Conservation (phyloP, 2,888 invertebrate genomes). For the Drosophila austrosaltans region DNA sequence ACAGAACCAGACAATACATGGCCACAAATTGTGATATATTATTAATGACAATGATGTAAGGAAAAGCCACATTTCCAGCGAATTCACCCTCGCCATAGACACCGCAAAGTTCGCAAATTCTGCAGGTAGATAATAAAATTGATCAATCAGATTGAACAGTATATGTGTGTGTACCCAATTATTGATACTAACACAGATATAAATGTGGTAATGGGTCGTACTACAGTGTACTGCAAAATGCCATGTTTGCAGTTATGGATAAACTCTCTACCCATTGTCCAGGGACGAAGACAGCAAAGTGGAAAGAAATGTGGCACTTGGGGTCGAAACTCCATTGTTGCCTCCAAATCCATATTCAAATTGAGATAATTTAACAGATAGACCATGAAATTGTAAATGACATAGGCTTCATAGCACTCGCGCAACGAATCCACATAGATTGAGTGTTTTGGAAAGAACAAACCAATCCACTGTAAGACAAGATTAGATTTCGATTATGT, state of each 20-base stretch:
- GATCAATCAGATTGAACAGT: neutral
- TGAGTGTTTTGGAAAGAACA: constrained; percentile 93
- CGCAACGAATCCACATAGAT: constrained; percentile 96
- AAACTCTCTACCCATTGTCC: constrained; percentile 96
- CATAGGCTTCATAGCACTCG: constrained; percentile 99
- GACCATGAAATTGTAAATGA: constrained; percentile 98
- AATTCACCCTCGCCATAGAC: constrained; percentile 97
- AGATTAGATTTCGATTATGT: constrained; percentile 8
- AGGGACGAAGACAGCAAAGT: constrained; percentile 94
- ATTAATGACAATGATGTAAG: constrained; percentile 94
- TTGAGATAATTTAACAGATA: constrained; percentile 95
- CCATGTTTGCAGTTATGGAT: constrained; percentile 98
- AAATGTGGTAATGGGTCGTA: constrained; percentile 94
- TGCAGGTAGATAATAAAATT: constrained; percentile 70
- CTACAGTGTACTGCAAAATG: constrained; percentile 96
- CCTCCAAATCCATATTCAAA: constrained; percentile 93
- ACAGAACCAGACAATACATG: constrained; percentile 97
- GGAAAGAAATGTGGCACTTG: constrained; percentile 95
- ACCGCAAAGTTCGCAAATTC: constrained; percentile 92
- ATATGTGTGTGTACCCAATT: neutral
- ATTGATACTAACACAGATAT: constrained; percentile 91
- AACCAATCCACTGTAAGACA: constrained; percentile 85
- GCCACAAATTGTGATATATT: constrained; percentile 97
- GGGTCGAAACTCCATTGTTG: constrained; percentile 90
- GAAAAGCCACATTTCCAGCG: constrained; percentile 92